Percentiles rank a stretch among this genome's conserved stretches.
Conservation (phyloP, 1,140 invertebrate species). For the Onthophagus taurus region DNA sequence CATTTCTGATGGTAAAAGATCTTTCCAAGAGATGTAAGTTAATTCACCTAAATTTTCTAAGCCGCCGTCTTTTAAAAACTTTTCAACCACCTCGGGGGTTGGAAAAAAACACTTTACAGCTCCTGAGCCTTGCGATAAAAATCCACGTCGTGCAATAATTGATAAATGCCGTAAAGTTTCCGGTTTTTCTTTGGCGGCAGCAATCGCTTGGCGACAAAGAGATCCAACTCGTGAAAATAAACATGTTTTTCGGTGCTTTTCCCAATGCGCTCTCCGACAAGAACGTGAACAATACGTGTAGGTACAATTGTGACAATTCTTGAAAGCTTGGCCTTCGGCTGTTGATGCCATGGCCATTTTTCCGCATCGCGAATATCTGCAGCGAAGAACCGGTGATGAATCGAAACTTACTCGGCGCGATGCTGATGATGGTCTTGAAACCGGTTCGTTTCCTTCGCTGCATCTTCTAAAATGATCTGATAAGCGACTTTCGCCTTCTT, state of each 20-base stretch:
- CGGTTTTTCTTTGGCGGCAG: conserved; percentile 73
- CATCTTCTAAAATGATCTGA: conserved; percentile 37
- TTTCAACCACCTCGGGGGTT: conserved; percentile 51
- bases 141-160: conserved; percentile 67
- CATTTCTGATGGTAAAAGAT: conserved; percentile 76
- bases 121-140: conserved; percentile 73
- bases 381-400: conserved; percentile 48
- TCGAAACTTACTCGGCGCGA: conserved; percentile 26
- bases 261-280: conserved; percentile 80
- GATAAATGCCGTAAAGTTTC: conserved; percentile 71
- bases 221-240: conserved; percentile 78
- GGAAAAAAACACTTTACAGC: conserved; percentile 86
- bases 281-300: conserved; percentile 78
- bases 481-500: conserved; percentile 35
- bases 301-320: conserved; percentile 85
- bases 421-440: conserved; percentile 20
- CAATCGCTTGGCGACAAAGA: conserved; percentile 80
- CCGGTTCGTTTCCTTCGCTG: conserved; percentile 43
- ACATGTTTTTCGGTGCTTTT: conserved; percentile 82
- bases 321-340: conserved; percentile 52
- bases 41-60: conserved; percentile 56
- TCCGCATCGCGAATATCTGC: conserved; percentile 68
- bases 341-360: conserved; percentile 45
- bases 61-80: conserved; percentile 7
- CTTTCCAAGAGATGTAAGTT: conserved; percentile 68